Conservation (phyloP, 1,140 invertebrate genomes). For the Ylistrum balloti region DNA sequence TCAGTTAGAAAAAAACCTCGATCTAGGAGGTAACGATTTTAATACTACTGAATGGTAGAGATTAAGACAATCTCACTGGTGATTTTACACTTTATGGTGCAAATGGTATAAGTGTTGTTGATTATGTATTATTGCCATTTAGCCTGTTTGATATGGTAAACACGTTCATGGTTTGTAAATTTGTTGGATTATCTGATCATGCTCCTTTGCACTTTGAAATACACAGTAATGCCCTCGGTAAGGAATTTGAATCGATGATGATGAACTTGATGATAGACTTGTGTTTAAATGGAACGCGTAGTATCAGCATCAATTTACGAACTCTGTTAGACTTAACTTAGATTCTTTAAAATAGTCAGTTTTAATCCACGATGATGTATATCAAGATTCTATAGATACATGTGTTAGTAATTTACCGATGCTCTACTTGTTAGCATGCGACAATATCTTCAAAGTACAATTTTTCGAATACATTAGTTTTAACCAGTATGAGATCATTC, state of each 20-base stretch:
- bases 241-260: neutral
- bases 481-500: too few relatives aligned
- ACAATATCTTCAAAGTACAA: neutral
- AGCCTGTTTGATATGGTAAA: neutral
- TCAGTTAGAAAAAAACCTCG: neutral
- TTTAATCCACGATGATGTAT: neutral
- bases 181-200: constrained; percentile 43
- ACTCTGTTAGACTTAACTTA: neutral
- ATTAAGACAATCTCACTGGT: neutral
- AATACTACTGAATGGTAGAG: neutral
- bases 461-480: too few relatives aligned
- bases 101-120: constrained; percentile 44
- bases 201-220: constrained; percentile 42
- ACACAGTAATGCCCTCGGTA: too few relatives aligned
- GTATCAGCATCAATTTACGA: neutral
- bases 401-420: neutral
- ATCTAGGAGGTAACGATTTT: neutral
- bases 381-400: neutral
- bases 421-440: neutral
- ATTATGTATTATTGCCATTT: constrained; percentile 31
- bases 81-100: constrained; percentile 29
- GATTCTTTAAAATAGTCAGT: neutral
- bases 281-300: neutral
- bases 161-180: constrained; percentile 21
- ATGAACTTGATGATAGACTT: neutral